Evolutionary conservation across 1,140 invertebrate genomes (phyloP).

Genomic region (Matsumurasca onukii): DNA sequence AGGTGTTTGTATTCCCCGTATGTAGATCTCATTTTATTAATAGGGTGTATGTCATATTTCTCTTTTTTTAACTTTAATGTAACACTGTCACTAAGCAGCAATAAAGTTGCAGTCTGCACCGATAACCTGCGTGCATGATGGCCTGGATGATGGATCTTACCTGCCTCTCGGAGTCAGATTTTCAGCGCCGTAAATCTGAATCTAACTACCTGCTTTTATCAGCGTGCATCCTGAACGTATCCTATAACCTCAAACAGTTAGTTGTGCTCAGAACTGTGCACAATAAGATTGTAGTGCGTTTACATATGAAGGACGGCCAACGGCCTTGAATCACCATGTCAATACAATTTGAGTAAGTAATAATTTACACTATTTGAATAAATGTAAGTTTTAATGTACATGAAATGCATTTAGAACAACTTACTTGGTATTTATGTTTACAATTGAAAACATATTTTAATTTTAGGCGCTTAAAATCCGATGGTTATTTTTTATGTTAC

Average conservation of each 20-base stretch:
- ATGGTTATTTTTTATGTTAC: background rate
- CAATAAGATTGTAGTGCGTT: too few species aligned
- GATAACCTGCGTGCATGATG: too few species aligned
- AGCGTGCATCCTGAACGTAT: too few species aligned
- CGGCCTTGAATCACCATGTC: background rate
- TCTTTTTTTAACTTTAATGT: conserved; percentile 9
- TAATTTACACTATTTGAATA: background rate
- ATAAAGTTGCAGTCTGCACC: conserved; percentile 10
- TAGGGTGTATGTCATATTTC: conserved; percentile 10
- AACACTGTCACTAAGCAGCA: conserved; percentile 14
- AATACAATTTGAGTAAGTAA: too few species aligned
- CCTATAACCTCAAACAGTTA: too few species aligned
- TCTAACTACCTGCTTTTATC: too few species aligned
- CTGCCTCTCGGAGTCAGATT: too few species aligned
- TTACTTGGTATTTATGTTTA: background rate
- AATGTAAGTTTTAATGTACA: background rate
- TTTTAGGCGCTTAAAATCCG: background rate
- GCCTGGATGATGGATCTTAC: too few species aligned
- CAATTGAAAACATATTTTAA: background rate
- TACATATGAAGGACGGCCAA: background rate
- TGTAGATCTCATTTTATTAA: conserved; percentile 11
- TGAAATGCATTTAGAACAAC: background rate
- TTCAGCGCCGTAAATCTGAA: too few species aligned
- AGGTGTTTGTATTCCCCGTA: conserved; percentile 13
- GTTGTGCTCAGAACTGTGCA: too few species aligned